Base-by-base conservation (phyloP, 2,113 vertebrate species). In the Neogobius melanostomus region DNA sequence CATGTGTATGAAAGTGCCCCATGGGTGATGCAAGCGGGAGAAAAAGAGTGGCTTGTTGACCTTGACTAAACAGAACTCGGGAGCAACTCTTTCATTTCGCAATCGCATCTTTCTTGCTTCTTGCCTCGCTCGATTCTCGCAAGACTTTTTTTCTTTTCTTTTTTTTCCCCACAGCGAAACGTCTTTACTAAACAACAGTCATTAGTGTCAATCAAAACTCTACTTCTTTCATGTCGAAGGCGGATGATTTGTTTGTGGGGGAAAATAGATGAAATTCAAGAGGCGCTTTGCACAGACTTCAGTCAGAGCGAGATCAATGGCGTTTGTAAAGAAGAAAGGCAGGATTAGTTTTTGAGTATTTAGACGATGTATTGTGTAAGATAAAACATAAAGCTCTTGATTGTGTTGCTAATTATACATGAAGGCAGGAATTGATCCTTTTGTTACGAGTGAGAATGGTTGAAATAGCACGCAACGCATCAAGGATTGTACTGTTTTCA, bases 131-230 rank as follows among this genome's bases (percentile, higher is more conserved):
- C 11, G 21, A 11, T 11, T 47, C 10, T 11, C 49, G 15, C 49
- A 51, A 28, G 14, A 47, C 4, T 36, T 36, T 3, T 36, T 36
- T 36, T 36, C 3, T 36, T 12, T 57, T 36, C 3, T 57, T 14
- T 53, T 36, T 57, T 57, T 17, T 6, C 9, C 28, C 10, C 14
- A 46, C 60, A 65, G 43, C 52, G 15, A 67, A 79, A 63, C 16
- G 50, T 70, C 43, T 45, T 68, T 6, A 51, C 16, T 72, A 65
- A 69, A 72, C 45, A 61, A 28, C 21, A 0, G 1, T 47, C 59
- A 69, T 64, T 63, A 44, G 42, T 50, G 45, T 45, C 62, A 64
- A 71, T 68, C 71, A 74, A 74, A 74, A 59, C 43, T 8, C 43
- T 7, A 45, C 8, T 7, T 51, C 46, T 59, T 57, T 54, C 46